Evolutionary conservation across 2,797 vertebrate genomes (phyloP).

Genomic region (Anguilla pacifica): DNA sequence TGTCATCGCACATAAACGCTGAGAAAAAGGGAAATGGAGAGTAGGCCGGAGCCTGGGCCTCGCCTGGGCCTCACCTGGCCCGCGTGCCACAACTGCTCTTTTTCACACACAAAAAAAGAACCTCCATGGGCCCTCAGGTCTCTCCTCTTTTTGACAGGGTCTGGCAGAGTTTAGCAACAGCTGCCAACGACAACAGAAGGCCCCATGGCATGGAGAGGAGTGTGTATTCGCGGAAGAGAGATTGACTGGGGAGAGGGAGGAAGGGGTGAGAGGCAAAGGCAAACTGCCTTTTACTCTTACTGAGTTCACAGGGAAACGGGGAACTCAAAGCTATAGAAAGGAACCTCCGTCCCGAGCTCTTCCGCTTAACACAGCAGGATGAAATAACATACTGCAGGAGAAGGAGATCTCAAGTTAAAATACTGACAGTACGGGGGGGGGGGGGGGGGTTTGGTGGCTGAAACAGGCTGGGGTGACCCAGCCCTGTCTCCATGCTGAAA

Average conservation of each 20-base stretch:
- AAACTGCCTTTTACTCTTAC: background rate
- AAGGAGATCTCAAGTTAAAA: background rate
- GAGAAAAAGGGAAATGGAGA: slow-evolving; percentile 33
- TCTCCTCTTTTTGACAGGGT: slow-evolving; percentile 57
- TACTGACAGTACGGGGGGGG: background rate
- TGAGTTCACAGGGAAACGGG: background rate
- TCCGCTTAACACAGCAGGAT: background rate
- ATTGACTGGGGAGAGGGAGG: slow-evolving; percentile 38
- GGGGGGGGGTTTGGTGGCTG: background rate
- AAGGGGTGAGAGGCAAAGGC: background rate
- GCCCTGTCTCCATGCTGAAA: background rate
- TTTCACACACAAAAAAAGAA: slow-evolving; percentile 4
- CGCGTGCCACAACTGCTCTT: slow-evolving; percentile 12
- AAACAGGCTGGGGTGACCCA: background rate
- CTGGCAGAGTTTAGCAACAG: slow-evolving; percentile 64
- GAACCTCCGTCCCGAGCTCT: background rate
- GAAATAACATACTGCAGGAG: background rate
- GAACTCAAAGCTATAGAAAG: background rate
- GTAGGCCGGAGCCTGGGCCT: background rate
- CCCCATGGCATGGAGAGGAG: slow-evolving; percentile 52
- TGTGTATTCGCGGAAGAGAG: slow-evolving; percentile 45
- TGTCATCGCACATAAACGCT: slow-evolving; percentile 40
- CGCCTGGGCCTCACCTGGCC: slow-evolving; percentile 22
- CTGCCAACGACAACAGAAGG: slow-evolving; percentile 62
- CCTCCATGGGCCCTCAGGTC: slow-evolving; percentile 50